phyloP scores from a whole-genome alignment of 1,140 invertebrate species.

The Magallana gigas region DNA sequence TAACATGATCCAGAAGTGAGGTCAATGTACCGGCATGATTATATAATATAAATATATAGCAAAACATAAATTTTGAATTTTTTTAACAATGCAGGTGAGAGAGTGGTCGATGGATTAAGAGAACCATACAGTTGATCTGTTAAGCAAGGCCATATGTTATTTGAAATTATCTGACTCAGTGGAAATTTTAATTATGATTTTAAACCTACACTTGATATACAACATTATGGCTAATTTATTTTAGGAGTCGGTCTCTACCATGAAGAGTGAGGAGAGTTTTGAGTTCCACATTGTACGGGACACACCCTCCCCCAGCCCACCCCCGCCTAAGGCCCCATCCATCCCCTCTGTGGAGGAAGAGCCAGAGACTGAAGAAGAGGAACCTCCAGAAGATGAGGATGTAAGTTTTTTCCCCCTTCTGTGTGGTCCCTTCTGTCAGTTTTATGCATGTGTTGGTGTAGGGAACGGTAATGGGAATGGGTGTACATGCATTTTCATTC shows the following conservation, averaged over 20 bases:
- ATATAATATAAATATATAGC: background rate
- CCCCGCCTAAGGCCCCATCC: slow-evolving; percentile 49
- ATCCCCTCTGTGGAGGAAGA: slow-evolving; percentile 51
- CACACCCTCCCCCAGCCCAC: slow-evolving; percentile 50
- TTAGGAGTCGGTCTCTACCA: slow-evolving; percentile 50
- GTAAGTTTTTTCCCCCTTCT: slow-evolving; percentile 33
- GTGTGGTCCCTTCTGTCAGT: background rate
- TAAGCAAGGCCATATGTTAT: too few relatives aligned
- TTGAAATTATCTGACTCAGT: too few relatives aligned
- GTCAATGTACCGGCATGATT: too few relatives aligned
- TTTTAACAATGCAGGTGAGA: too few relatives aligned
- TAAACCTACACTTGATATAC: too few relatives aligned
- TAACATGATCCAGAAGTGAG: too few relatives aligned
- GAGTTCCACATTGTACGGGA: slow-evolving; percentile 58
- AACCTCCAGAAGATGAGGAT: slow-evolving; percentile 52
- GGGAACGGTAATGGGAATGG: background rate
- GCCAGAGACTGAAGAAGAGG: slow-evolving; percentile 53
- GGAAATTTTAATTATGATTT: too few relatives aligned
- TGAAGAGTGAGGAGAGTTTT: slow-evolving; percentile 48
- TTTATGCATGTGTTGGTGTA: background rate
- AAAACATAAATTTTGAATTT: background rate
- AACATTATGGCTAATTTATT: background rate
- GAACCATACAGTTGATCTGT: too few relatives aligned
- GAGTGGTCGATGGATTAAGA: too few relatives aligned
- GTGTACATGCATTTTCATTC: too few relatives aligned